These are phyloP conservation scores for Manduca sexta DNA, from an alignment of 1,140 invertebrate species.

Conservation along the genomic window DNA sequence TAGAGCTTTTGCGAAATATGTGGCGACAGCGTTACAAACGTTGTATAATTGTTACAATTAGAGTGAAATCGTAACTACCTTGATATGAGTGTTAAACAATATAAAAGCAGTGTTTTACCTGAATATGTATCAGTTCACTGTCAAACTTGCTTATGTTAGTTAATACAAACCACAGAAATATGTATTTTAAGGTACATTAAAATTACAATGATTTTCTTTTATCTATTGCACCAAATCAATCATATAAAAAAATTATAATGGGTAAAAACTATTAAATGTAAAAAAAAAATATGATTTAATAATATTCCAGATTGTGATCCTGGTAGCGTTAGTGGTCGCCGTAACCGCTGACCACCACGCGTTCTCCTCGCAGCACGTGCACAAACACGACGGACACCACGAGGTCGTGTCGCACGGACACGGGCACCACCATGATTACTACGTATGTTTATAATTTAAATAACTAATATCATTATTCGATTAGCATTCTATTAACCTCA, in stretches of 20 bases:
- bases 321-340: conserved; percentile 1
- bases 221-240: too few species aligned
- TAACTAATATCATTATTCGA: neutral
- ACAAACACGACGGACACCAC: conserved; percentile 8
- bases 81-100: neutral
- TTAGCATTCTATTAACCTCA: neutral
- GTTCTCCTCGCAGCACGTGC: conserved; percentile 14
- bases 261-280: too few species aligned
- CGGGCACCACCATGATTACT: conserved; percentile 4
- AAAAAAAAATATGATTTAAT: too few species aligned
- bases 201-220: too few species aligned
- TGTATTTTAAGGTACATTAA: conserved; percentile 1
- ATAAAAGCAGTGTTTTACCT: neutral
- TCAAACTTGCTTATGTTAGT: neutral
- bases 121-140: neutral
- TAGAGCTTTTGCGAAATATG: neutral
- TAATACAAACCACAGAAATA: neutral
- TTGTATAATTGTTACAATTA: conserved; percentile 2
- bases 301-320: conserved; percentile 2
- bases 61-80: conserved; percentile 3
- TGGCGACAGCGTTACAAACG: neutral
- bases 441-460: conserved; percentile 1
- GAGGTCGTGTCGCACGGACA: conserved; percentile 8
- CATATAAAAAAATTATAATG: too few species aligned
- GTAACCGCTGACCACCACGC: conserved; percentile 6